These are phyloP conservation scores for Cepaea hortensis DNA, from an alignment of 2,888 invertebrate genomes.

Conservation along the genomic window DNA sequence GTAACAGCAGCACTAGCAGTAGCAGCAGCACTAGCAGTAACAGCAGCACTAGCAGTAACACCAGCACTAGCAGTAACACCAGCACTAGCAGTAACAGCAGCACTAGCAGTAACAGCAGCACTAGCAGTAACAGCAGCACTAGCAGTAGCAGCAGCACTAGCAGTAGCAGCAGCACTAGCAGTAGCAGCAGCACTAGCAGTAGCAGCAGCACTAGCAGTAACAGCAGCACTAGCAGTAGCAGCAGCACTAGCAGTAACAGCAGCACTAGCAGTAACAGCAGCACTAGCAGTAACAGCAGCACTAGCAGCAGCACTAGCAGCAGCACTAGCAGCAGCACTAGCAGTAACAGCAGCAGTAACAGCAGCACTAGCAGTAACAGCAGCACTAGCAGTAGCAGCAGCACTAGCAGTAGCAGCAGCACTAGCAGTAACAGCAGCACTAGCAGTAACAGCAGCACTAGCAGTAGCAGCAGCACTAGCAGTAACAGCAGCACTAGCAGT, in stretches of 20 bases:
- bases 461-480: background rate
- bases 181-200: conserved; percentile 2
- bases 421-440: too few relatives aligned
- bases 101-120: background rate
- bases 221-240: background rate
- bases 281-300: too few relatives aligned
- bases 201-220: background rate
- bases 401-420: background rate
- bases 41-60: background rate
- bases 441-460: background rate
- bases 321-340: background rate
- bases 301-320: background rate
- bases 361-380: background rate
- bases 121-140: too few relatives aligned
- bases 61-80: background rate
- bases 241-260: background rate
- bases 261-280: too few relatives aligned
- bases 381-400: background rate
- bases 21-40: background rate
- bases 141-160: background rate
- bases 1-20: background rate
- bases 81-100: background rate
- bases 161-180: background rate
- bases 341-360: conserved; percentile 1
- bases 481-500: background rate